phyloP scores from a whole-genome alignment of 1,140 invertebrate species.

The Cephus cinctus region DNA sequence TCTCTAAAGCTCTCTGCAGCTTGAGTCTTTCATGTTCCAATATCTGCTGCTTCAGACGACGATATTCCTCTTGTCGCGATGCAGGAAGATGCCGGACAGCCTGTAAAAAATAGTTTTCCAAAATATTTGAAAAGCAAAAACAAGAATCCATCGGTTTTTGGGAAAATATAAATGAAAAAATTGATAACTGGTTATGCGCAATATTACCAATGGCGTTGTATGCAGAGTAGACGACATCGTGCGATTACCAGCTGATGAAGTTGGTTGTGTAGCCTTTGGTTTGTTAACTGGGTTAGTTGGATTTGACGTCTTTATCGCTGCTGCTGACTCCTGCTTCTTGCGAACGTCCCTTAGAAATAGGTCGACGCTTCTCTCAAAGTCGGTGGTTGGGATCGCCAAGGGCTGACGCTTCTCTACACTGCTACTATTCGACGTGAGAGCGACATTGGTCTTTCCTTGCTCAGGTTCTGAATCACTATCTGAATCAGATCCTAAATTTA shows the following conservation, averaged over 20 bases:
- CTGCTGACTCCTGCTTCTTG: slow-evolving; percentile 41
- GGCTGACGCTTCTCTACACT: slow-evolving; percentile 13
- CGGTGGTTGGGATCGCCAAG: slow-evolving; percentile 30
- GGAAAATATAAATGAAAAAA: not conserved
- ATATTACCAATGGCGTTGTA: slow-evolving; percentile 20
- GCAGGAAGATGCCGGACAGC: slow-evolving; percentile 49
- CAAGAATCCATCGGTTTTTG: no score
- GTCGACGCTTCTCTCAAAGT: slow-evolving; percentile 49
- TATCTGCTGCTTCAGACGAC: slow-evolving; percentile 49
- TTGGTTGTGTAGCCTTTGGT: not conserved
- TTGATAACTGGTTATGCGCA: not conserved
- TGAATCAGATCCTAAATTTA: slow-evolving; percentile 44
- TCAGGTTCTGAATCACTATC: slow-evolving; percentile 45
- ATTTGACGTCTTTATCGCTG: slow-evolving; percentile 1
- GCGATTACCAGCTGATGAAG: not conserved
- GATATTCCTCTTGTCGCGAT: slow-evolving; percentile 51
- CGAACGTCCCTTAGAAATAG: slow-evolving; percentile 45
- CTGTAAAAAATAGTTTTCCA: slow-evolving; percentile 38
- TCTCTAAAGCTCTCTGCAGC: slow-evolving; percentile 22
- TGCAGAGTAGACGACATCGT: not conserved
- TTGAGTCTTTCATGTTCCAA: slow-evolving; percentile 40
- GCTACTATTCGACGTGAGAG: not conserved
- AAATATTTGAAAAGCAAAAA: slow-evolving; percentile 1
- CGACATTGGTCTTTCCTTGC: not conserved
- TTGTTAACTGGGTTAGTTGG: not conserved